Base-by-base conservation (phyloP, 2,888 invertebrate species). In the Sphaeridia pumilis region DNA sequence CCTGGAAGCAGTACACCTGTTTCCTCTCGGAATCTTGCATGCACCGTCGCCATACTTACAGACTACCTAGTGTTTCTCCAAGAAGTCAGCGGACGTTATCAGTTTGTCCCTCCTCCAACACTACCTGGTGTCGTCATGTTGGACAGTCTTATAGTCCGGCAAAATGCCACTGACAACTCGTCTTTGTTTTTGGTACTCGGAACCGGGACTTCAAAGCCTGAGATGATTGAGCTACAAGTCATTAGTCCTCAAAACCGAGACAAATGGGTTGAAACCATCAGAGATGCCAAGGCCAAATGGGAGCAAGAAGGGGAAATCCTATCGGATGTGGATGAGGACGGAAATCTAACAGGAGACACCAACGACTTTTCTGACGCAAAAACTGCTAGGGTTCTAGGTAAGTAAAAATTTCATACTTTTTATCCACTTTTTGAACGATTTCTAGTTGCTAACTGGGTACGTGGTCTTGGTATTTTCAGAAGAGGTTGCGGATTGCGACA, bases 221-320 rank as follows among this genome's bases (percentile, higher is more conserved):
- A 94, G 75, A 94, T 95, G 93, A 94, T 93, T 69, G 94, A 94
- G 69, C 74, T 95, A 49, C 82, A 92, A 68, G 77, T 78, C 58
- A 81, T 83, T 25, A 86, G 87, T 67, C 89, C 89, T 27, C 87
- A 88, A 70, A 90, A 93, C 67, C 86, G 89, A 68, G 84, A 84
- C 67, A 74, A 79, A 12, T 94, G 94, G 94, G 88, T 93, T 69
- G 82, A 84, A 67, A 81, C 84, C 35, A 84, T 94, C 24, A 58
- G 62, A 46, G 62, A 60, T 42, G 62, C 63, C 10, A 60, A 59
- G 24, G 42, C 54, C 17, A 62, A 58, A 28, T 59, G 55, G 44
- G 55, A 60, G 34, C 62, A 63, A 41, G 61, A 65, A 45, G 55
- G 54, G 2, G 65, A 65, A 14, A 52, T 56, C 3, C 50, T 54